Evolutionary conservation across 2,113 vertebrate genomes (phyloP), one percentile per base, ranked within the genome.

Genomic region (Dipodomys ordii): DNA sequence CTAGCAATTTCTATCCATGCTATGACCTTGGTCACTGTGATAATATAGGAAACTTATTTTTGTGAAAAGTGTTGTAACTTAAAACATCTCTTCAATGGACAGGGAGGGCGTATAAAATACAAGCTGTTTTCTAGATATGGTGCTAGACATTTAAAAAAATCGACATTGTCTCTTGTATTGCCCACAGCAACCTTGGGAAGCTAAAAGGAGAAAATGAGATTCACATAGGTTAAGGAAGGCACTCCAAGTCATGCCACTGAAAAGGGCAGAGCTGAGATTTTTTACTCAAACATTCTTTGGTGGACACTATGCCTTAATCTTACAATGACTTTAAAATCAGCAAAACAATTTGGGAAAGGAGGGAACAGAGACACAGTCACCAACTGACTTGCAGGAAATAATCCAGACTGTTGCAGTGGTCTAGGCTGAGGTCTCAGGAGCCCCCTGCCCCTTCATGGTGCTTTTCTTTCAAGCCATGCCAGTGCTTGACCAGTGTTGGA

Each of bases 281-380:
- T 39, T 67, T 73, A 49, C 49, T 87, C 65, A 39, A 83, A 79
- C 9, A 76, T 7, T 74, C 32, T 82, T 83, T 39, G 68, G n/a
- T 57, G 69, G 84, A 74, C 67, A 27, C 5, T 35, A 62, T 86
- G 35, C 44, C 44, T 67, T 35, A 35, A 46, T 3, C 11, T 94
- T 76, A 77, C 69, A 44, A 67, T 72, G 68, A 53, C 27, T 87
- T 92, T 92, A 85, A 77, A 67, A 62, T 81, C 35, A 90, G 53
- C 19, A 35, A 67, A 74, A 64, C 3, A 64, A 73, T 72, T 88
- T 10, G 49, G 19, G 20, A 22, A 87, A 68, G 64, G 35, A 82
- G 74, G 23, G 73, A 30, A 64, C 7, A 27, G 35, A 81, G 68
- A 27, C 28, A 28, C 16, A 87, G 10, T 64, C 32, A 60, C 20